These are phyloP conservation scores for Tipula confusa DNA, from an alignment of 2,888 invertebrate species.

Conservation along the genomic window DNA sequence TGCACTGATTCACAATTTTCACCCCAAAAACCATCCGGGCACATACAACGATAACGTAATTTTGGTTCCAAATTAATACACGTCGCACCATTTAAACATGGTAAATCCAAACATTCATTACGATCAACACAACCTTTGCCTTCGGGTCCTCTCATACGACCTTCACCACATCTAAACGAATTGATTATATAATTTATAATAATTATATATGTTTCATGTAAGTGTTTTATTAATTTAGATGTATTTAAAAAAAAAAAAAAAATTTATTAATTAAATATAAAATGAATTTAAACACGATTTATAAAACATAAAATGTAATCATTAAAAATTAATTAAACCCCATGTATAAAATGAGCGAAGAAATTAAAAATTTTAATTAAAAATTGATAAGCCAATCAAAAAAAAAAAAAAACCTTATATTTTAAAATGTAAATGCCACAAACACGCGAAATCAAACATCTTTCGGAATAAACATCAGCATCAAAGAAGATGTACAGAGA, in stretches of 20 bases:
- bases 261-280: not conserved
- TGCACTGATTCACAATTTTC: constrained; percentile 91
- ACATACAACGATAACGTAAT: constrained; percentile 80
- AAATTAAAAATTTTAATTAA: not conserved
- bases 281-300: not conserved
- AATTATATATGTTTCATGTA: not conserved
- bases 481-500: no score
- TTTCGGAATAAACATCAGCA: no score
- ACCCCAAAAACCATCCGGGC: constrained; percentile 89
- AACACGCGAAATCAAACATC: no score
- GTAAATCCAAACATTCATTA: constrained; percentile 91
- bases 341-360: not conserved
- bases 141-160: constrained; percentile 83
- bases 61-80: constrained; percentile 89
- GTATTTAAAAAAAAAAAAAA: not conserved
- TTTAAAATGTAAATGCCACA: no score
- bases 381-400: not conserved
- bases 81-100: constrained; percentile 88
- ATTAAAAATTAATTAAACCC: not conserved
- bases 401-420: no score
- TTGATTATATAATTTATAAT: constrained; percentile 12
- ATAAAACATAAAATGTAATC: not conserved
- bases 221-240: not conserved
- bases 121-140: constrained; percentile 91
- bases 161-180: constrained; percentile 78